Evolutionary conservation across 2,113 vertebrate species (phyloP), one percentile per base, ranked within the genome.

Genomic region (Pachypanchax playfairii): DNA sequence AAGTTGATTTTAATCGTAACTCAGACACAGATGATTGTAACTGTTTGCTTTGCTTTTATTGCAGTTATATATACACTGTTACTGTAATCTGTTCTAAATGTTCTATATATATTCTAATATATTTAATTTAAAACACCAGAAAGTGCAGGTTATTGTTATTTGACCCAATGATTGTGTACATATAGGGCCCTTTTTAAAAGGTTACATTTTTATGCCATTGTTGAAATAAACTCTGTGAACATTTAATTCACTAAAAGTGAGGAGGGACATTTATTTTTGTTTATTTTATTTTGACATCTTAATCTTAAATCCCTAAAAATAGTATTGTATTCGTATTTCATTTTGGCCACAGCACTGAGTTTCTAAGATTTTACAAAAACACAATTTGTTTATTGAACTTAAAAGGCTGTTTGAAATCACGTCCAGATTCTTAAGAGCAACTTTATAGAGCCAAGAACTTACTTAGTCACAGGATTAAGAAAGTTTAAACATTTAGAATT

Each of bases 11-110:
- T 77, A 75, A 55, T 41, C 44, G 54, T 48, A 55, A 74, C 77
- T 76, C 58, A 75, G 84, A 87, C 80, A 83, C 65, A 46, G 55
- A 85, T 75, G 87, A 87, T 84, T 89, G 83, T 88, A 81, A 76
- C 46, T 52, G 59, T 86, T 73, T 73, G 61, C 79, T 86, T 82
- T 86, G 80, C 79, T 83, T 83, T 82, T 81, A 81, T 73, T 67
- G 70, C 77, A 79, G 66, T 82, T 58, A 56, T 79, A 72, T 80
- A 76, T 52, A 38, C 67, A 54, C 43, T 66, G 47, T 77, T 59
- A 60, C 46, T 79, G 77, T 84, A 75, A 79, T 72, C 63, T 74
- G 63, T 79, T 72, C 55, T 65, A 42, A 52, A 17, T 61, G 60
- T 72, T 72, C 64, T 77, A 72, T 80, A 85, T n/a, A n/a, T n/a